Evolutionary conservation across 2,113 vertebrate genomes (phyloP).

Genomic region (Tenrec ecaudatus): DNA sequence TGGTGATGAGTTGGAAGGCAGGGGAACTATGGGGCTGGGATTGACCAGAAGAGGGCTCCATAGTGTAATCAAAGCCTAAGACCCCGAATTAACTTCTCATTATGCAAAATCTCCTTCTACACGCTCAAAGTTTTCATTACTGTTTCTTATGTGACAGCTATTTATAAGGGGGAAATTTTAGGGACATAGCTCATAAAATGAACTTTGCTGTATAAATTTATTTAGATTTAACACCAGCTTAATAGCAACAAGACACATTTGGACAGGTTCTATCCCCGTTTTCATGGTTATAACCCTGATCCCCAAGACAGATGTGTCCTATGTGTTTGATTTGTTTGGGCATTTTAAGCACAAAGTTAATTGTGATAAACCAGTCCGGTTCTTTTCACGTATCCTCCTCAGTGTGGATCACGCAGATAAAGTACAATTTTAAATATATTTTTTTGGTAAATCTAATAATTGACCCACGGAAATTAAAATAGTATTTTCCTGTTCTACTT

Average conservation of each 20-base stretch:
- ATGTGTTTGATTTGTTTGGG: slow-evolving; percentile 57
- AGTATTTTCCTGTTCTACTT: slow-evolving; percentile 80
- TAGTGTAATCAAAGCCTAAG: not conserved
- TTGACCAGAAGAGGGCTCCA: not conserved
- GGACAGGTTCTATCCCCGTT: not conserved
- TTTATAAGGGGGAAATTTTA: slow-evolving; percentile 52
- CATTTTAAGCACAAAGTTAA: slow-evolving; percentile 66
- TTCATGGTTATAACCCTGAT: not conserved
- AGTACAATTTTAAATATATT: slow-evolving; percentile 59
- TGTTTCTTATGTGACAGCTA: slow-evolving; percentile 24
- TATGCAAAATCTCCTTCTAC: not conserved
- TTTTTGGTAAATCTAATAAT: slow-evolving; percentile 79
- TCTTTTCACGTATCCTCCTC: slow-evolving; percentile 37
- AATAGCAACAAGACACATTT: not conserved
- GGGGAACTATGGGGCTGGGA: not conserved
- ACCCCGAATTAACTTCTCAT: not conserved
- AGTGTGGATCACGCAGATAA: slow-evolving; percentile 62
- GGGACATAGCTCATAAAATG: not conserved
- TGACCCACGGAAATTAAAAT: slow-evolving; percentile 79
- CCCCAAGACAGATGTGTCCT: slow-evolving; percentile 52
- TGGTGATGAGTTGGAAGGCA: not conserved
- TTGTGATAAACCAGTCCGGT: slow-evolving; percentile 60
- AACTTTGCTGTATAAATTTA: slow-evolving; percentile 12
- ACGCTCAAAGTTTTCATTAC: not conserved
- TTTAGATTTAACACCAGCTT: slow-evolving; percentile 56